Conservation (phyloP, 35 echinoderm and acorn worm species). For the Apostichopus parvimensis region DNA sequence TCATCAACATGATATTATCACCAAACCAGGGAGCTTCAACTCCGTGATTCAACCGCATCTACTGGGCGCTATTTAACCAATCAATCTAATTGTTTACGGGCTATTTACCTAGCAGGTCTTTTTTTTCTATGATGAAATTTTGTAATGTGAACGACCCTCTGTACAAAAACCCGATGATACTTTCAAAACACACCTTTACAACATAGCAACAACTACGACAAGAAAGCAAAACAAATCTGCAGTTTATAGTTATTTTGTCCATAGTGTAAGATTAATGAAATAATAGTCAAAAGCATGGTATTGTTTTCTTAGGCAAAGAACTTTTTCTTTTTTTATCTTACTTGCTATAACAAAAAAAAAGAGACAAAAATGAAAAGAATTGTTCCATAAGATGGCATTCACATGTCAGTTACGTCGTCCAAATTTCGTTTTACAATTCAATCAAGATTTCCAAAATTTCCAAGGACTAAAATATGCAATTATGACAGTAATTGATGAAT, state of each 20-base stretch:
- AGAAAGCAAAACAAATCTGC: not conserved
- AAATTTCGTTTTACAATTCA: not conserved
- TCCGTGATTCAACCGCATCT: not conserved
- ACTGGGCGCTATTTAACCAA: not conserved
- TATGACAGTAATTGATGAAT: not conserved
- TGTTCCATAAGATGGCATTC: not conserved
- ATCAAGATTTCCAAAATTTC: not conserved
- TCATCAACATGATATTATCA: too few species aligned
- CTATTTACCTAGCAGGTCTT: too few species aligned
- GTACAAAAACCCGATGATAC: not conserved
- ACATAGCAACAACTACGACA: not conserved
- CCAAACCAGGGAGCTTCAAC: too few species aligned
- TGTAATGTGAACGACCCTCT: not conserved
- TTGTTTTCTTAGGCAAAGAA: too few species aligned
- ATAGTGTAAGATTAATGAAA: not conserved
- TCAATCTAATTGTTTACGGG: not conserved
- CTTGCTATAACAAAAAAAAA: not conserved
- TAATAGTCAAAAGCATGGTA: too few species aligned
- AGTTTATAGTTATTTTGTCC: not conserved
- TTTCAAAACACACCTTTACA: not conserved
- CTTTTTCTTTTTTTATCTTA: too few species aligned
- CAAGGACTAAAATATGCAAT: conserved; percentile 10
- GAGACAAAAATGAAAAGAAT: not conserved
- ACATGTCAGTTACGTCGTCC: conserved; percentile 2
- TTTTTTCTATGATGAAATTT: not conserved